These are phyloP conservation scores for Macroteleia sp. DNA, from an alignment of 2,888 invertebrate genomes.

Conservation along the genomic window DNA sequence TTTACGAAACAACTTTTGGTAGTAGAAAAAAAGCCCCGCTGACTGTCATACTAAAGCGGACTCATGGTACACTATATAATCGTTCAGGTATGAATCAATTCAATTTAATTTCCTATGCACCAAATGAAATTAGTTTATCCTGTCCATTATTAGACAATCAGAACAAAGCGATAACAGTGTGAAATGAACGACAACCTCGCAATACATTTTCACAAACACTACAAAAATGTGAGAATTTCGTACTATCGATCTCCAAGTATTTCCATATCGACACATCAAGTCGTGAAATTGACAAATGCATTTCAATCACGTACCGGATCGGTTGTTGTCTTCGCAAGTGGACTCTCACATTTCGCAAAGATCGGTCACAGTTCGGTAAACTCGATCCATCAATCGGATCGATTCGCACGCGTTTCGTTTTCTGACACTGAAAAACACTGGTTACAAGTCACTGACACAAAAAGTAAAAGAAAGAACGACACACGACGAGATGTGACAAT, in stretches of 20 bases:
- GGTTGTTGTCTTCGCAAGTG: conserved; percentile 18
- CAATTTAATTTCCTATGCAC: conserved; percentile 40
- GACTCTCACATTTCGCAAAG: conserved; percentile 28
- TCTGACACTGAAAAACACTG: conserved; percentile 13
- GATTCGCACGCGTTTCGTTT: conserved; percentile 2
- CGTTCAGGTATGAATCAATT: conserved; percentile 17
- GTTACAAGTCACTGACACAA: conserved; percentile 26
- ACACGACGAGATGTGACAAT: not conserved
- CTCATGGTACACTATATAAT: conserved; percentile 5
- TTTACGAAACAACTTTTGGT: no score
- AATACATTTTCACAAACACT: conserved; percentile 13
- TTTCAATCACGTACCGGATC: conserved; percentile 49
- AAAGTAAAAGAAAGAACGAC: conserved; percentile 5
- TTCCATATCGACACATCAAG: not conserved
- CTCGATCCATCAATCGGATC: conserved; percentile 13
- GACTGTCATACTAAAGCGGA: conserved; percentile 17
- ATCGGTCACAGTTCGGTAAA: conserved; percentile 17
- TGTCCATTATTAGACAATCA: conserved; percentile 29
- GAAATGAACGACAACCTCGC: not conserved
- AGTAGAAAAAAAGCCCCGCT: not conserved
- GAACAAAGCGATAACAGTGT: conserved; percentile 6
- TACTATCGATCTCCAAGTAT: not conserved
- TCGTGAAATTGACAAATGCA: conserved; percentile 9
- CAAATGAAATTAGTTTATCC: conserved; percentile 31
- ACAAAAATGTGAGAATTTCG: not conserved